A percentile compares a stretch with the other conserved stretches of the same genome.
These are phyloP conservation scores for Mnemiopsis leidyi DNA, from an alignment of 37 sponge, comb jelly and placozoan genomes.

Conservation along the genomic window DNA sequence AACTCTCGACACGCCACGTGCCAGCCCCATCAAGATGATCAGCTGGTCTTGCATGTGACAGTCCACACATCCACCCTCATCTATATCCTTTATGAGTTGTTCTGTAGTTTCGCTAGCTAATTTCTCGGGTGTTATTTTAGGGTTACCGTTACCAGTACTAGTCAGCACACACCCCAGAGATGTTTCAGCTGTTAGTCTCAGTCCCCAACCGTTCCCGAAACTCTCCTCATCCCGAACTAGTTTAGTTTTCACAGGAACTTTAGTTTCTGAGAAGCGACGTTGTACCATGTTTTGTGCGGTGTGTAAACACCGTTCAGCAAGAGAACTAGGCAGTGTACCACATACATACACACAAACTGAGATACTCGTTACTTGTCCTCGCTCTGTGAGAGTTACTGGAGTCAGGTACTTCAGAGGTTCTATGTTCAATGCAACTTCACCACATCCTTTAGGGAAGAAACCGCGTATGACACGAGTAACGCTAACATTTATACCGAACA, in stretches of 20 bases:
- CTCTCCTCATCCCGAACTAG: background rate
- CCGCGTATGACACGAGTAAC: constrained; percentile 73
- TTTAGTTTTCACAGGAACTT: background rate
- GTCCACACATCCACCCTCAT: constrained; percentile 83
- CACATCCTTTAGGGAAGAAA: constrained; percentile 90
- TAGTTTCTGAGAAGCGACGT: background rate
- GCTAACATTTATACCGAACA: constrained; percentile 77
- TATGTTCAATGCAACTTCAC: constrained; percentile 72
- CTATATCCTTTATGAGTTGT: constrained; percentile 66
- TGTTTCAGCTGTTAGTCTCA: constrained; percentile 71
- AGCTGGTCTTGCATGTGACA: constrained; percentile 87
- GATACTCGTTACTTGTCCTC: constrained; percentile 67
- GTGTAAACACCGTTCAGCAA: background rate
- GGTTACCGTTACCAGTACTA: constrained; percentile 73
- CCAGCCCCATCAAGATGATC: constrained; percentile 89
- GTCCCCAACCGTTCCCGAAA: background rate
- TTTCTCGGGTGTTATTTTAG: constrained; percentile 69
- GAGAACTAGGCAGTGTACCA: constrained; percentile 67
- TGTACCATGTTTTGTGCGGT: background rate
- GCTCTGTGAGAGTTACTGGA: constrained; percentile 71
- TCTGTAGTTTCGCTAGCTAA: constrained; percentile 71
- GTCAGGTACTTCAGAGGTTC: constrained; percentile 67
- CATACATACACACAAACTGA: constrained; percentile 70
- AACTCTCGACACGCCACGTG: constrained; percentile 76
- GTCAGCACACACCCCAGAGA: constrained; percentile 74